These are phyloP conservation scores for Tachysurus vachellii DNA, from an alignment of 2,113 vertebrate species.

Conservation along the genomic window DNA sequence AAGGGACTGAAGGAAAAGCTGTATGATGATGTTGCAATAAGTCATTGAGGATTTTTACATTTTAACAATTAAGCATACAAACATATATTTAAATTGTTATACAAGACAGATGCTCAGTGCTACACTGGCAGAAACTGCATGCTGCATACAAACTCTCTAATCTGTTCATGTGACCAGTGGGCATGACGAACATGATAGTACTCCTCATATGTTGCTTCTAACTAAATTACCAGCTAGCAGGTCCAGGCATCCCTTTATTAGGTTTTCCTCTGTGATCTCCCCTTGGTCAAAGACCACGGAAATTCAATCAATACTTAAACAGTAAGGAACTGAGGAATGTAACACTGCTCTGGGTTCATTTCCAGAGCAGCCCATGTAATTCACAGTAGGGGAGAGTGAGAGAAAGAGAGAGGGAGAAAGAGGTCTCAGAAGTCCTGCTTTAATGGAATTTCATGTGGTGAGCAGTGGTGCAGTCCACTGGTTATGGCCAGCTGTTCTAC, in stretches of 20 bases:
- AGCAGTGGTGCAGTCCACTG: slow-evolving; percentile 41
- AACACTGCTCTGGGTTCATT: slow-evolving; percentile 36
- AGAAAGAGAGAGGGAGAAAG: slow-evolving; percentile 5
- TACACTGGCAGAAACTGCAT: slow-evolving; percentile 22
- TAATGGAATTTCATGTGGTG: slow-evolving; percentile 40
- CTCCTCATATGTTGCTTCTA: slow-evolving; percentile 47
- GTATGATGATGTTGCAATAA: neutral
- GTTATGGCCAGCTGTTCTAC: slow-evolving; percentile 19
- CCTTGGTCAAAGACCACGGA: slow-evolving; percentile 47
- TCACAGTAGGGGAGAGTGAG: slow-evolving; percentile 44
- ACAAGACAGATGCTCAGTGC: slow-evolving; percentile 17
- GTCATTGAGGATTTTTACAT: neutral
- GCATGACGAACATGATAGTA: slow-evolving; percentile 34
- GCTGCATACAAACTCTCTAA: slow-evolving; percentile 17
- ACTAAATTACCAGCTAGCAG: slow-evolving; percentile 47
- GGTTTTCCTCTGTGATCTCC: slow-evolving; percentile 25
- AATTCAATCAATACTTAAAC: slow-evolving; percentile 51
- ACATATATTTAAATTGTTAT: neutral
- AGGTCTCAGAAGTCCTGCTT: slow-evolving; percentile 35
- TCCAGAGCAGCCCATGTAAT: slow-evolving; percentile 23
- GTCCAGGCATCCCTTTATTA: slow-evolving; percentile 35
- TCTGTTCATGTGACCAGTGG: slow-evolving; percentile 1
- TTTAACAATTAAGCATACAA: neutral
- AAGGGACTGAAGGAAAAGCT: too few relatives aligned
- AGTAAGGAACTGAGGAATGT: slow-evolving; percentile 35